Percentiles rank a stretch among this genome's conserved stretches.
phyloP scores from a whole-genome alignment of 1,140 invertebrate genomes.

The Diuraphis noxia region DNA sequence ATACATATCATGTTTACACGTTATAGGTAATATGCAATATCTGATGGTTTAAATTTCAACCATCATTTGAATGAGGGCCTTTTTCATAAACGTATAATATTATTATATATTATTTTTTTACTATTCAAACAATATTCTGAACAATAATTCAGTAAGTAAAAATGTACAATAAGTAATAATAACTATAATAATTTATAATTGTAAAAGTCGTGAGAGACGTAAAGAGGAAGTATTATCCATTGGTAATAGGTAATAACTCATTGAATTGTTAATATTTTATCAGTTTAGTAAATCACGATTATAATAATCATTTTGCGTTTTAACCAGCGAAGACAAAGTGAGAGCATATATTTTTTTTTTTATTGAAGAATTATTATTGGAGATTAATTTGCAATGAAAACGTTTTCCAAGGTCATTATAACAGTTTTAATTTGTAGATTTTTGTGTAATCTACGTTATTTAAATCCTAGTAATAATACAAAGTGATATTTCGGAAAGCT shows the following conservation, averaged over 20 bases:
- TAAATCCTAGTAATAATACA: too few species aligned
- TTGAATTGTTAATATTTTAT: background rate
- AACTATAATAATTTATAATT: background rate
- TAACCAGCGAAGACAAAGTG: background rate
- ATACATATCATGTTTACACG: background rate
- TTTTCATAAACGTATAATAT: too few species aligned
- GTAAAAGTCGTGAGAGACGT: background rate
- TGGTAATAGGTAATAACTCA: background rate
- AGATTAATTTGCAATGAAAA: background rate
- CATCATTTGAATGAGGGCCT: background rate
- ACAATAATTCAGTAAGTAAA: too few species aligned
- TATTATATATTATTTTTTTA: too few species aligned
- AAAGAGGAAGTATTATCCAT: background rate
- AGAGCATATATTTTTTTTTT: background rate
- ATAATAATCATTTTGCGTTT: background rate
- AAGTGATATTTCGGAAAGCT: too few species aligned
- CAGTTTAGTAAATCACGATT: background rate
- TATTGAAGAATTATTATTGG: background rate
- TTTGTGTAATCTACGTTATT: too few species aligned
- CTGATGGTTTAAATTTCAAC: too few species aligned
- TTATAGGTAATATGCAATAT: background rate
- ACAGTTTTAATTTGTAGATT: too few species aligned
- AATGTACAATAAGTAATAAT: background rate
- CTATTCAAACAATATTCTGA: background rate
- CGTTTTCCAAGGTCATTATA: too few species aligned